These are phyloP conservation scores for Herminia tarsipennalis DNA, from an alignment of 2,888 invertebrate species.

Conservation along the genomic window DNA sequence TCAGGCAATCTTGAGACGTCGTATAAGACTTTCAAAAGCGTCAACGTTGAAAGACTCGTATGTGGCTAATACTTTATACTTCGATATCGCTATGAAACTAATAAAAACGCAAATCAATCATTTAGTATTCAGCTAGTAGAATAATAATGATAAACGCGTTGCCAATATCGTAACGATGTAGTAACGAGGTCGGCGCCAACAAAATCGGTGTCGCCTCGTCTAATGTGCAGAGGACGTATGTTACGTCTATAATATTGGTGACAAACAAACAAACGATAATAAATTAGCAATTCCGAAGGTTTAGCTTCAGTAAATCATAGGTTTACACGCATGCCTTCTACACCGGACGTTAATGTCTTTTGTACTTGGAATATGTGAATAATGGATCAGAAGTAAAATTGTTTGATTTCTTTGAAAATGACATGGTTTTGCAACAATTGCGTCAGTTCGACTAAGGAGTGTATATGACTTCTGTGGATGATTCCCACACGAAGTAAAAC, in stretches of 20 bases:
- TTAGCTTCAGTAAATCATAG: constrained; percentile 55
- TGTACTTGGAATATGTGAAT: constrained; percentile 11
- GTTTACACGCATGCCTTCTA: constrained; percentile 53
- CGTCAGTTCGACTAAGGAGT: too few relatives aligned
- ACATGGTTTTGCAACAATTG: too few relatives aligned
- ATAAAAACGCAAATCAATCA: neutral
- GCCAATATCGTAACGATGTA: neutral
- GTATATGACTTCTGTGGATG: too few relatives aligned
- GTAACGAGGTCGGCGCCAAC: neutral
- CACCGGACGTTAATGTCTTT: constrained; percentile 43
- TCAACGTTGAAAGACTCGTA: neutral
- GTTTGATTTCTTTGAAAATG: too few relatives aligned
- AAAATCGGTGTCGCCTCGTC: constrained; percentile 7
- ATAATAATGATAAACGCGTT: neutral
- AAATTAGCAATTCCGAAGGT: constrained; percentile 55
- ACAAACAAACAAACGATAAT: constrained; percentile 54
- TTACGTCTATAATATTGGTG: constrained; percentile 24
- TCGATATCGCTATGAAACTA: neutral
- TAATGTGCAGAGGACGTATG: constrained; percentile 6
- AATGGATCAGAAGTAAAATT: constrained; percentile 18
- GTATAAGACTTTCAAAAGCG: too few relatives aligned
- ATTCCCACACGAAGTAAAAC: too few relatives aligned
- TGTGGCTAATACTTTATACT: neutral
- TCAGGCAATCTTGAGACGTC: too few relatives aligned
- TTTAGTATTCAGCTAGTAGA: neutral